These are phyloP conservation scores for Heliornis fulica DNA, from an alignment of 2,113 vertebrate genomes.

Conservation along the genomic window DNA sequence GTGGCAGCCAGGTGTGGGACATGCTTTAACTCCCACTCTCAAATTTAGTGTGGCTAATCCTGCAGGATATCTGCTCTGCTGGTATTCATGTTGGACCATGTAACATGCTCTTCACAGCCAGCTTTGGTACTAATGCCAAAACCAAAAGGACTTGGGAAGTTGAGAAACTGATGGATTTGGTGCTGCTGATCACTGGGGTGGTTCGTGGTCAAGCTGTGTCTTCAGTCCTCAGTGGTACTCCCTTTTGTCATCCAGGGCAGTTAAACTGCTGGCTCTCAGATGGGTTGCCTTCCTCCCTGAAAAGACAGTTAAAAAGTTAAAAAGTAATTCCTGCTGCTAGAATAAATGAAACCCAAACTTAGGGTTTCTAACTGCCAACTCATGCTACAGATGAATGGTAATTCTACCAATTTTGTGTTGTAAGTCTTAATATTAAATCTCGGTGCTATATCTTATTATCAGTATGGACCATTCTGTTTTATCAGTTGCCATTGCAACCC, in stretches of 20 bases:
- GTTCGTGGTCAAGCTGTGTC: neutral
- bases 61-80: neutral
- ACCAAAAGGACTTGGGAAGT: neutral
- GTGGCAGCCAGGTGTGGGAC: neutral
- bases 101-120: neutral
- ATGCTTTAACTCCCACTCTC: neutral
- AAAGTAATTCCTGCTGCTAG: neutral
- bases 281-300: neutral
- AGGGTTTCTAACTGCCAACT: neutral
- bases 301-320: neutral
- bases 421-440: neutral
- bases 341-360: neutral
- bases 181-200: neutral
- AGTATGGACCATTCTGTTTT: neutral
- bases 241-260: neutral
- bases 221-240: neutral
- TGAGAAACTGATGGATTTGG: neutral
- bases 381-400: neutral
- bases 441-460: neutral
- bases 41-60: neutral
- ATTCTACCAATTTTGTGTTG: neutral
- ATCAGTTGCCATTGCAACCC: neutral
- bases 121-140: neutral
- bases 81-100: fast-evolving
- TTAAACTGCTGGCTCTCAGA: neutral